These are phyloP conservation scores for Drosophila sucinea DNA, from an alignment of 1,140 invertebrate genomes.

Conservation along the genomic window DNA sequence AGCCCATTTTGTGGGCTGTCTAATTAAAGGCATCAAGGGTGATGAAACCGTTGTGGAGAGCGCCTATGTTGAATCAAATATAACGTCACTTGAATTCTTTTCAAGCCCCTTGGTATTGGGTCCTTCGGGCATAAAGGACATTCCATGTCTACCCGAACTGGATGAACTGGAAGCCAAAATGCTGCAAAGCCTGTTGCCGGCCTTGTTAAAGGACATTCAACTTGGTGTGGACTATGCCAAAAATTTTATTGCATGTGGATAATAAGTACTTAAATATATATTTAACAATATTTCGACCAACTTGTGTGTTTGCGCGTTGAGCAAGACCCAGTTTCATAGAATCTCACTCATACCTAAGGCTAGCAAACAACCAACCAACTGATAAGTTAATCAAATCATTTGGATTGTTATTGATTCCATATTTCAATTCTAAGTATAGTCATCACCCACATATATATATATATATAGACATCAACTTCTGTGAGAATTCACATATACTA, in stretches of 20 bases:
- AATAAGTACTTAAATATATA: not conserved
- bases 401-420: constrained; percentile 32
- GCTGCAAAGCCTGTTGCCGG: constrained; percentile 92
- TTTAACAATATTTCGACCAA: not conserved
- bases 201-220: constrained; percentile 95
- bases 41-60: constrained; percentile 93
- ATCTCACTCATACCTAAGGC: constrained; percentile 18
- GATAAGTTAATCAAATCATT: constrained; percentile 53
- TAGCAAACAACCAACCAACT: constrained; percentile 59
- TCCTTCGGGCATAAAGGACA: constrained; percentile 95
- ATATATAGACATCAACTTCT: not conserved
- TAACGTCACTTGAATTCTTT: constrained; percentile 95
- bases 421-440: constrained; percentile 15
- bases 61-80: constrained; percentile 94
- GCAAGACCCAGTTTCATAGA: constrained; percentile 54
- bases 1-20: constrained; percentile 91
- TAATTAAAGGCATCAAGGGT: constrained; percentile 90
- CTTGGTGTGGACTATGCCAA: constrained; percentile 94
- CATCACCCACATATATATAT: constrained; percentile 2
- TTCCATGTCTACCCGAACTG: constrained; percentile 94
- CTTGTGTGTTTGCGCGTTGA: constrained; percentile 15
- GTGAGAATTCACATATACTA: not conserved
- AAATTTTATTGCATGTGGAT: not conserved
- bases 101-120: constrained; percentile 95
- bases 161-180: constrained; percentile 92